Evolutionary conservation across 2,113 vertebrate genomes (phyloP).

Genomic region (Paraplagusia blochii): DNA sequence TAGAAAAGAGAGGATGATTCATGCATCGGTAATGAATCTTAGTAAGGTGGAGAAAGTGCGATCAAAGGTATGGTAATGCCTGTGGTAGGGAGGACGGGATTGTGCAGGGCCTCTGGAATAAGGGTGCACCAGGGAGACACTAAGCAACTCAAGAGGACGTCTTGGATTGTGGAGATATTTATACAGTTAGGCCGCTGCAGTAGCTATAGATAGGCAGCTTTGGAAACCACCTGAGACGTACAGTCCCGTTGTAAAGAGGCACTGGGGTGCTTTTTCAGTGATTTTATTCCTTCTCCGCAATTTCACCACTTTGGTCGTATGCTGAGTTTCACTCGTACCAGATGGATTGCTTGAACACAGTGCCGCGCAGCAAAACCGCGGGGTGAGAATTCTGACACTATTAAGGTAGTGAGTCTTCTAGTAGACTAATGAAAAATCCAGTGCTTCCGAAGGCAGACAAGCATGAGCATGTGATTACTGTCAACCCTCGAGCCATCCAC

Average conservation of each 20-base stretch:
- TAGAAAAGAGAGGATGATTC: conserved; percentile 50
- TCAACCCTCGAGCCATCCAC: conserved; percentile 30
- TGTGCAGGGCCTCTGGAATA: conserved; percentile 54
- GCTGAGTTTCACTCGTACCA: conserved; percentile 7
- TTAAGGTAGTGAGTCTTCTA: conserved; percentile 27
- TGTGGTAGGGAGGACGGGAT: conserved; percentile 58
- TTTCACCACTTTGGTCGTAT: conserved; percentile 14
- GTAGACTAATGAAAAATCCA: conserved; percentile 38
- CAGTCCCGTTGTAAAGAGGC: conserved; percentile 17
- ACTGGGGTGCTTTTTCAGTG: conserved; percentile 23
- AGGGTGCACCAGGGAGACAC: conserved; percentile 17
- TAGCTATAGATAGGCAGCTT: conserved; percentile 46
- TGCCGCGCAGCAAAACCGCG: conserved; percentile 11
- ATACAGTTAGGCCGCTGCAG: conserved; percentile 29
- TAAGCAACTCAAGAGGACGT: conserved; percentile 23
- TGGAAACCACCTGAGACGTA: conserved; percentile 42
- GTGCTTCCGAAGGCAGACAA: conserved; percentile 39
- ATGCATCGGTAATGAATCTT: conserved; percentile 63
- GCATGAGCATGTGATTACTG: conserved; percentile 20
- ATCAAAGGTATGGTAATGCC: conserved; percentile 77
- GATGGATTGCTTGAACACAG: conserved; percentile 35
- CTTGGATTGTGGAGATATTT: conserved; percentile 41
- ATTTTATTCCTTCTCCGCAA: conserved; percentile 27
- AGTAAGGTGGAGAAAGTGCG: conserved; percentile 54
- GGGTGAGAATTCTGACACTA: conserved; percentile 17